Evolutionary conservation across 2,113 vertebrate genomes (phyloP).

Genomic region (Podarcis cretensis): DNA sequence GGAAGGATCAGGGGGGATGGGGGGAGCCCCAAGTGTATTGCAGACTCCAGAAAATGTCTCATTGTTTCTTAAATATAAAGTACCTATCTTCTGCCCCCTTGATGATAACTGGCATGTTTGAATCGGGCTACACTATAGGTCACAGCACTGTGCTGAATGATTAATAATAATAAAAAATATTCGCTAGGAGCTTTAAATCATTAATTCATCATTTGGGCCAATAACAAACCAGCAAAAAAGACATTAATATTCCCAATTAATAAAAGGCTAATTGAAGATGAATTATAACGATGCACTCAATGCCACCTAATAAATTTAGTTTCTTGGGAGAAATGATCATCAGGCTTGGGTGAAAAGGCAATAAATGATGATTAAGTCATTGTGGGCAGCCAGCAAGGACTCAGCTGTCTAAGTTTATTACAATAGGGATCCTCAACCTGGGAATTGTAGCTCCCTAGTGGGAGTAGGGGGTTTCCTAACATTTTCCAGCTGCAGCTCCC

Average conservation of each 20-base stretch:
- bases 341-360: neutral
- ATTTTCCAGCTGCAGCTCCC: too few relatives aligned
- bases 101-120: conserved; percentile 13
- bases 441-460: too few relatives aligned
- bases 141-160: neutral
- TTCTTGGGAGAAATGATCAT: neutral
- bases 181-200: neutral
- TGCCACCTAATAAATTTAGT: neutral
- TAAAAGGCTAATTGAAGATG: conserved; percentile 1
- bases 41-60: conserved; percentile 39
- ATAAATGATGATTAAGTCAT: neutral
- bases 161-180: neutral
- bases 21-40: conserved; percentile 38
- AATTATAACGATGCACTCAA: neutral
- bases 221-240: neutral
- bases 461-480: too few relatives aligned
- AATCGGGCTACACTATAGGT: neutral
- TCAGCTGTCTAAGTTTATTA: too few relatives aligned
- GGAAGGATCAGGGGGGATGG: neutral
- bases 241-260: neutral
- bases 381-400: neutral
- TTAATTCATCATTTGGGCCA: neutral
- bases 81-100: conserved; percentile 5
- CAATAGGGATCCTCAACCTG: too few relatives aligned
- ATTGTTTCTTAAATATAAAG: conserved; percentile 40